A percentile compares a stretch with the other conserved stretches of the same genome.
phyloP scores from a whole-genome alignment of 1,140 invertebrate genomes.

The Trachelipus rathkii region DNA sequence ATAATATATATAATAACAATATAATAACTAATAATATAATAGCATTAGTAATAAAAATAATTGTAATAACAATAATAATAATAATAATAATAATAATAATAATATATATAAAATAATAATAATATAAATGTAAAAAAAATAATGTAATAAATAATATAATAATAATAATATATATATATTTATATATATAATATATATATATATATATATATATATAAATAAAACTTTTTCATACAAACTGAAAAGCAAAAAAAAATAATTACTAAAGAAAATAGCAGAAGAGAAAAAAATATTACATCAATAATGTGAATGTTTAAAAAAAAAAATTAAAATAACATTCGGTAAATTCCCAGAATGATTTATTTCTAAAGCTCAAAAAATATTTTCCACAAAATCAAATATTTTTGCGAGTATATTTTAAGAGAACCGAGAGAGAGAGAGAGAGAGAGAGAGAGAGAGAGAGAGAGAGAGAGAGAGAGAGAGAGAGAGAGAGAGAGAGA shows the following conservation, averaged over 20 bases:
- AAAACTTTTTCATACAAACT: no score
- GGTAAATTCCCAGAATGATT: slow-evolving; percentile 10
- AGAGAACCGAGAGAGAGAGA: not conserved
- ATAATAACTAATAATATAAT: no score
- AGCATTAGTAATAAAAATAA: no score
- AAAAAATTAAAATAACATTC: slow-evolving; percentile 7
- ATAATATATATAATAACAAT: no score
- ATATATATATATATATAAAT: slow-evolving; percentile 21
- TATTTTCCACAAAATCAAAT: slow-evolving; percentile 11
- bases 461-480: not conserved
- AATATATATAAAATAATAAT: no score
- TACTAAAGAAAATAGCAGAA: not conserved
- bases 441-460: not conserved
- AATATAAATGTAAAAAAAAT: no score
- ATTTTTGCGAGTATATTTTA: not conserved
- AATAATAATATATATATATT: slow-evolving; percentile 3
- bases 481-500: not conserved
- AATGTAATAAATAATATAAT: no score
- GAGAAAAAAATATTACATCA: not conserved
- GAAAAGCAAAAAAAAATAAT: slow-evolving; percentile 1
- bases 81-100: no score
- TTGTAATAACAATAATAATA: no score
- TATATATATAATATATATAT: slow-evolving; percentile 20
- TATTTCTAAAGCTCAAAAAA: slow-evolving; percentile 1
- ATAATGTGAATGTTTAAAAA: not conserved